Base-by-base conservation (phyloP, 2,888 invertebrate genomes). In the Conchocele bisecta region DNA sequence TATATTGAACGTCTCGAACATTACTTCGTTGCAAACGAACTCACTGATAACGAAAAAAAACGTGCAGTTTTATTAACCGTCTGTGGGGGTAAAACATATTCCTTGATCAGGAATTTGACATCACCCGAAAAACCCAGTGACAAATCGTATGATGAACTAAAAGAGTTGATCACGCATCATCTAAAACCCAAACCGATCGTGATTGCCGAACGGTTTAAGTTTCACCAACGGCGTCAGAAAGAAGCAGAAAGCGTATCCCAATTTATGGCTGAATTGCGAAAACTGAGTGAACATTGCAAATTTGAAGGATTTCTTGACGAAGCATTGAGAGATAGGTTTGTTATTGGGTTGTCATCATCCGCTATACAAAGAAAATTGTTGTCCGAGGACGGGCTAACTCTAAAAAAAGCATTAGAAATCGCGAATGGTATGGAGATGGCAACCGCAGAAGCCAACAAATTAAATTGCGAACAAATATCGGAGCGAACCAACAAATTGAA, bases 1-100 rank as follows among this genome's bases (percentile, higher is more conserved):
- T 74, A 77, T 31, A 26, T 24, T 28, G 74, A 77, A 46, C 26
- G 71, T 13, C 29, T 75, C 5, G 57, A 64, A 35, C 74, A 74
- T 24, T 75, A 66, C 39, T 61, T 75, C 22, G 26, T 59, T 26
- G 59, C 48, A 9, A 59, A 29, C 50, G 51, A 33, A 15, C 35
- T 41, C 6, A 24, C 11, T n/a, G 48, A 46, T 35, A 46, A 20
- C 0, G 68, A 44, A 5, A 67, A 64, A 39, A 57, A 64, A 42
- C 50, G 67, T 20, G 57, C 72, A 4, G 28, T 50, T 24, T 61
- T 61, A 3, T 63, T 72, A 1, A 46, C 41, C 26, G 46, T 64
- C 20, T 64, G 63, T 11, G 78, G 78, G 15, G 56, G 51, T 1
- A 54, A 41, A 22, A 71, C 70, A 13, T 41, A 58, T 31, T 28